Evolutionary conservation across 2,888 invertebrate genomes (phyloP).

Genomic region (Ceriagrion tenellum): DNA sequence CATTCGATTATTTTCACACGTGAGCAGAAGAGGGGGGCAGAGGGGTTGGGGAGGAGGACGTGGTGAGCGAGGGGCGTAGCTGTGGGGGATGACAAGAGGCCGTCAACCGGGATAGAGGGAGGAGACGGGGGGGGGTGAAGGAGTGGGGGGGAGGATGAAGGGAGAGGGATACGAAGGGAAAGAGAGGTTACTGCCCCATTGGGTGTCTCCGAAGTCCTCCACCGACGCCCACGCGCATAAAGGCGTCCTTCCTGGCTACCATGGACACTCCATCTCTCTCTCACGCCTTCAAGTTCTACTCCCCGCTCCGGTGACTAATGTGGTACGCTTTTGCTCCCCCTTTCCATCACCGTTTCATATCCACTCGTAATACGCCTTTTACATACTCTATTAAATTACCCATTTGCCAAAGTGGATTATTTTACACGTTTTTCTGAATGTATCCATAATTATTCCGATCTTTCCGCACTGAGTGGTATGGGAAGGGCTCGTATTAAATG

Average conservation of each 20-base stretch:
- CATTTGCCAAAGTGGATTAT: not conserved
- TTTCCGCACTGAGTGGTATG: not conserved
- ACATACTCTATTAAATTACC: not conserved
- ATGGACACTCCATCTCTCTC: not conserved
- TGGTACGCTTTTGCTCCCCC: not conserved
- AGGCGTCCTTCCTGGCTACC: conserved; percentile 34
- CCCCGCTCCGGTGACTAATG: not conserved
- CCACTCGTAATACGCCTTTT: not conserved
- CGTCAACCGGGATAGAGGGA: not conserved
- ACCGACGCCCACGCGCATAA: conserved; percentile 11
- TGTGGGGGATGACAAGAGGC: conserved; percentile 19
- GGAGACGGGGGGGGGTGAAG: not conserved
- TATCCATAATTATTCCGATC: not conserved
- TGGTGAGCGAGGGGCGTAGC: conserved; percentile 27
- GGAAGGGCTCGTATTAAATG: too few species aligned
- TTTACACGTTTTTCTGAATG: not conserved
- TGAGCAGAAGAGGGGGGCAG: not conserved
- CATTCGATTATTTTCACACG: conserved; percentile 44
- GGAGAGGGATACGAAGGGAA: not conserved
- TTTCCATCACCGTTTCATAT: not conserved
- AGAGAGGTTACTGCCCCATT: conserved; percentile 30
- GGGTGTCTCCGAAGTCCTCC: not conserved
- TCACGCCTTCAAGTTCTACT: not conserved
- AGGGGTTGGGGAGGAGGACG: conserved; percentile 23
- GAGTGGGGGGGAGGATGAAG: not conserved